Evolutionary conservation across 2,113 vertebrate genomes (phyloP), one percentile per base, ranked within the genome.

Genomic region (Sinocyclocheilus maitianheensis): DNA sequence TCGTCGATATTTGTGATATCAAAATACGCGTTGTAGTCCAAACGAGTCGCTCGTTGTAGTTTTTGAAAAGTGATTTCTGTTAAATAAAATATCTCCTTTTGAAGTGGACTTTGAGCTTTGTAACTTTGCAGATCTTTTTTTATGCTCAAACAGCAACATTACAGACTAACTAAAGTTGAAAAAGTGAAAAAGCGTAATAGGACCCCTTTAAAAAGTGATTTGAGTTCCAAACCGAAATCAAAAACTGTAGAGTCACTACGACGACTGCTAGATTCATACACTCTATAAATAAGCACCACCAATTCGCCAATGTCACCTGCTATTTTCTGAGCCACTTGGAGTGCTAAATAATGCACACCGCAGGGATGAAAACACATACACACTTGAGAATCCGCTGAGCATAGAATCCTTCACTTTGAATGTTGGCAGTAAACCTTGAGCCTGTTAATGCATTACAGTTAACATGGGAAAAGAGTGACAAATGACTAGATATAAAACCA

Each of bases 321-420:
- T 30, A 37, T 67, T 76, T 85, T 87, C 78, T 77, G 24, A 87
- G 81, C 77, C 81, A 75, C 63, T 18, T 48, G 69, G 55, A 58
- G 51, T 76, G 30, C 40, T 82, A 62, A 88, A 81, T 86, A 82
- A 84, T 83, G 77, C 81, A 84, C 88, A 75, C 37, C 24, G 6
- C 80, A n/a, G 55, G 81, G 65, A 71, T 24, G 18, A 43, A 9
- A 62, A 86, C 79, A 48, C 53, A 74, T 11, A 24, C 60, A 51
- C 43, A 37, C 13, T 43, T 26, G 26, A 46, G 13, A 80, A 77
- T 79, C 71, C 3, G 18, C 63, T 71, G 48, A 81, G 55, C 51
- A 51, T 22, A 34, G 20, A 46, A 51, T 53, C 67, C 51, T 9
- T 69, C 74, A 76, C 24, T 43, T 60, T 85, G 4, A 78, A 79